Evolutionary conservation across 2,888 invertebrate species (phyloP).

Genomic region (Zygogramma bicolorata): DNA sequence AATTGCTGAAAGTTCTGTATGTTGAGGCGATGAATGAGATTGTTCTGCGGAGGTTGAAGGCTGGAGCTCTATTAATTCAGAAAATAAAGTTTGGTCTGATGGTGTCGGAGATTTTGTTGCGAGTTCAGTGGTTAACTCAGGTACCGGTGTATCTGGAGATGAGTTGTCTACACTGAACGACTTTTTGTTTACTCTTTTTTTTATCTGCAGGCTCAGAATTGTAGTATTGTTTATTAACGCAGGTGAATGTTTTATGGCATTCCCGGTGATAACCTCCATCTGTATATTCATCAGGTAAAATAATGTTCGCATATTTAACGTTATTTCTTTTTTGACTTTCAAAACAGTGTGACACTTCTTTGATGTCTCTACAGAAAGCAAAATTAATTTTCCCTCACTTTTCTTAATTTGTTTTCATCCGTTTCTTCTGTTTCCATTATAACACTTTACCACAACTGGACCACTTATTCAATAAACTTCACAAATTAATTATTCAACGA

Average conservation of each 20-base stretch:
- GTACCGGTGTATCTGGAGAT: not conserved
- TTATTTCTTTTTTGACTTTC: not conserved
- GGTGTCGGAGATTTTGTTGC: not conserved
- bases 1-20: not conserved
- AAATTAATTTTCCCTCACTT: not conserved
- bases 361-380: not conserved
- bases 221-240: slow-evolving; percentile 11
- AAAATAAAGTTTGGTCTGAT: not conserved
- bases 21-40: not conserved
- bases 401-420: not conserved
- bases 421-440: not conserved
- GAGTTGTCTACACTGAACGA: not conserved
- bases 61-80: not conserved
- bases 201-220: slow-evolving; percentile 5
- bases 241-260: slow-evolving; percentile 6
- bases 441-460: not conserved
- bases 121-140: not conserved
- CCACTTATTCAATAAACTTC: not conserved
- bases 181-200: not conserved
- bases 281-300: not conserved
- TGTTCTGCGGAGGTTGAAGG: not conserved
- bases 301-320: not conserved
- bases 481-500: not conserved
- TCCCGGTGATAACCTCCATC: slow-evolving; percentile 2
- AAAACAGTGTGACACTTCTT: not conserved